Percentiles rank a stretch among this genome's conserved stretches.
Evolutionary conservation across 2,888 invertebrate species (phyloP).

Genomic region (Euplagia quadripunctaria): DNA sequence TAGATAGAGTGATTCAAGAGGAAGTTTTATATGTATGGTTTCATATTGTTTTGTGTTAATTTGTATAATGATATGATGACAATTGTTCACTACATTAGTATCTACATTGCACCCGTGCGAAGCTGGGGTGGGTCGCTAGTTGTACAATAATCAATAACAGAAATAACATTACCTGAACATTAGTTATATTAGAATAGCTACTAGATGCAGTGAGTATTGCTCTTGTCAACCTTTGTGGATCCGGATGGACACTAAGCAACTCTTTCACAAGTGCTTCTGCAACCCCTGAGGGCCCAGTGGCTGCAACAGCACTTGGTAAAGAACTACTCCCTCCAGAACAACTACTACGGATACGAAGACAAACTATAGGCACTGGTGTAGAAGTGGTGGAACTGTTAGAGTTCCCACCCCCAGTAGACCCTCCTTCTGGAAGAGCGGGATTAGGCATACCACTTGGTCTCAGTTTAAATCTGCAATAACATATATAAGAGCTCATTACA

Average conservation of each 20-base stretch:
- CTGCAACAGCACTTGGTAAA: constrained; percentile 71
- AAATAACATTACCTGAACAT: constrained; percentile 72
- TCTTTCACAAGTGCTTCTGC: constrained; percentile 78
- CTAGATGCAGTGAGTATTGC: constrained; percentile 86
- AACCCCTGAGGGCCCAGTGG: constrained; percentile 74
- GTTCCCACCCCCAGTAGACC: constrained; percentile 77
- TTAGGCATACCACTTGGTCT: constrained; percentile 82
- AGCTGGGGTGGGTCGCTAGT: too few relatives aligned
- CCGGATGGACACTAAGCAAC: constrained; percentile 81
- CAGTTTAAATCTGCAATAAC: constrained; percentile 81
- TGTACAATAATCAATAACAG: not conserved
- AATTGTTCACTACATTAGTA: too few relatives aligned
- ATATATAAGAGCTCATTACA: not conserved
- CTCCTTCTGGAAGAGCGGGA: constrained; percentile 82
- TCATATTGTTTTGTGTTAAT: too few relatives aligned
- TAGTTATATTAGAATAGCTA: constrained; percentile 80
- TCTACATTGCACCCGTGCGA: too few relatives aligned
- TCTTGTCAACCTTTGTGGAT: constrained; percentile 84
- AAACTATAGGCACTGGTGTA: constrained; percentile 67
- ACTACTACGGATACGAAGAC: constrained; percentile 71
- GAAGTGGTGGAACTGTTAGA: constrained; percentile 64
- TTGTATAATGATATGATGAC: too few relatives aligned
- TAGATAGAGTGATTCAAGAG: too few relatives aligned
- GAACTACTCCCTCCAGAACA: constrained; percentile 77
- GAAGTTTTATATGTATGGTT: too few relatives aligned